These are phyloP conservation scores for Euproctis similis DNA, from an alignment of 2,888 invertebrate species.

Conservation along the genomic window DNA sequence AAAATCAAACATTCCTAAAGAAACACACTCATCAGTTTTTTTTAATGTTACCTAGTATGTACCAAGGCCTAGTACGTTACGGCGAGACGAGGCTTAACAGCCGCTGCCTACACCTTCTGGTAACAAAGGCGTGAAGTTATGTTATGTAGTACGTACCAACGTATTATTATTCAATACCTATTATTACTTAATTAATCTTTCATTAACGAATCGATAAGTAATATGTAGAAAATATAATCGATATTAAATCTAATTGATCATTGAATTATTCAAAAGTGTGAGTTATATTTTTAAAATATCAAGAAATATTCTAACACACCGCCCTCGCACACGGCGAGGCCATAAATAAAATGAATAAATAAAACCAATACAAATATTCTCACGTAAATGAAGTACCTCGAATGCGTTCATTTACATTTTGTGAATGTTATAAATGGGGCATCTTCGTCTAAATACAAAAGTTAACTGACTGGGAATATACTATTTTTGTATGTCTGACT, in stretches of 20 bases:
- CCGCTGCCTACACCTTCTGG: too few relatives aligned
- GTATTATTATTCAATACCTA: too few relatives aligned
- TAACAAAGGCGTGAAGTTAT: too few relatives aligned
- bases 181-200: neutral
- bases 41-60: too few relatives aligned
- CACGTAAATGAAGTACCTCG: constrained; percentile 71
- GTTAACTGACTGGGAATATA: constrained; percentile 52
- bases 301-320: constrained; percentile 73
- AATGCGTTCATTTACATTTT: constrained; percentile 72
- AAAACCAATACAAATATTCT: constrained; percentile 76
- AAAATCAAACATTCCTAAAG: too few relatives aligned
- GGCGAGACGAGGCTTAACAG: too few relatives aligned
- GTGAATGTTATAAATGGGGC: constrained; percentile 72
- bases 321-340: constrained; percentile 61
- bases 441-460: constrained; percentile 63
- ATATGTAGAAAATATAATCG: constrained; percentile 55
- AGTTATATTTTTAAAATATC: constrained; percentile 64
- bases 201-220: constrained; percentile 15
- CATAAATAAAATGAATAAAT: constrained; percentile 76
- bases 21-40: too few relatives aligned
- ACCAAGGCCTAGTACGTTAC: too few relatives aligned
- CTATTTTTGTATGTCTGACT: constrained; percentile 39
- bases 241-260: constrained; percentile 66
- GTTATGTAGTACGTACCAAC: too few relatives aligned
- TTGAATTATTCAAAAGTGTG: constrained; percentile 55